Percentiles rank a stretch among this genome's conserved stretches.
Conservation (phyloP, 2,888 invertebrate genomes). For the Perizoma affinitatum region DNA sequence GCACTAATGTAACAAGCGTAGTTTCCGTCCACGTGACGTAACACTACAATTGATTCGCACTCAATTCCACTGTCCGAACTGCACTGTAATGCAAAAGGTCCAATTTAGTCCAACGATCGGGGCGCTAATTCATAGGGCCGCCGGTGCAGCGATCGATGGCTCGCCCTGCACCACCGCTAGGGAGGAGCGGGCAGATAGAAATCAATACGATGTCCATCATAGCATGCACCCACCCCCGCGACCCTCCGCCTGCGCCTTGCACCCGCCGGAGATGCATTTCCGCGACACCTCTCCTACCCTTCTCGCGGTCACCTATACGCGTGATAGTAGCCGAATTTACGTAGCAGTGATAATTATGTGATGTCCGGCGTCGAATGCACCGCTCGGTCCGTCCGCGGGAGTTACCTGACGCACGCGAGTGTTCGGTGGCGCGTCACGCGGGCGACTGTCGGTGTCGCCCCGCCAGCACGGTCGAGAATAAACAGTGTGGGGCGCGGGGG, state of each 20-base stretch:
- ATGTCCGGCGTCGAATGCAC: constrained; percentile 76
- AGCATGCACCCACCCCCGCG: constrained; percentile 86
- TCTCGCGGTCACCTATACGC: constrained; percentile 47
- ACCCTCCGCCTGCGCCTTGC: constrained; percentile 81
- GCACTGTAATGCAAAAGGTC: constrained; percentile 51
- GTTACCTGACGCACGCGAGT: constrained; percentile 73
- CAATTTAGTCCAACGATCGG: constrained; percentile 62
- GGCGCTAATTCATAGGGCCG: constrained; percentile 63
- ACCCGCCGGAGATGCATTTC: constrained; percentile 78
- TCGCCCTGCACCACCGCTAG: constrained; percentile 80
- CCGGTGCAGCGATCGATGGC: constrained; percentile 80
- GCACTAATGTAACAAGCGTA: constrained; percentile 46
- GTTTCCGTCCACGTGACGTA: constrained; percentile 65
- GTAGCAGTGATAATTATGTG: constrained; percentile 56
- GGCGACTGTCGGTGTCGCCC: constrained; percentile 73
- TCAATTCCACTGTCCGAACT: constrained; percentile 57
- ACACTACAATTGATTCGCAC: constrained; percentile 53
- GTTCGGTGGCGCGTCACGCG: constrained; percentile 76
- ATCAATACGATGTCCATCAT: constrained; percentile 85
- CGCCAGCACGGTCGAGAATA: constrained; percentile 78
- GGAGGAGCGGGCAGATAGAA: constrained; percentile 84
- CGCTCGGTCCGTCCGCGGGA: constrained; percentile 66
- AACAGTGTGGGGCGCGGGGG: constrained; percentile 73
- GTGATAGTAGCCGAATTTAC: constrained; percentile 46
- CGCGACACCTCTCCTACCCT: constrained; percentile 64